Percentiles rank a stretch among this genome's conserved stretches.
phyloP scores from a whole-genome alignment of 2,797 vertebrate species.

The Onychomys arenicola region DNA sequence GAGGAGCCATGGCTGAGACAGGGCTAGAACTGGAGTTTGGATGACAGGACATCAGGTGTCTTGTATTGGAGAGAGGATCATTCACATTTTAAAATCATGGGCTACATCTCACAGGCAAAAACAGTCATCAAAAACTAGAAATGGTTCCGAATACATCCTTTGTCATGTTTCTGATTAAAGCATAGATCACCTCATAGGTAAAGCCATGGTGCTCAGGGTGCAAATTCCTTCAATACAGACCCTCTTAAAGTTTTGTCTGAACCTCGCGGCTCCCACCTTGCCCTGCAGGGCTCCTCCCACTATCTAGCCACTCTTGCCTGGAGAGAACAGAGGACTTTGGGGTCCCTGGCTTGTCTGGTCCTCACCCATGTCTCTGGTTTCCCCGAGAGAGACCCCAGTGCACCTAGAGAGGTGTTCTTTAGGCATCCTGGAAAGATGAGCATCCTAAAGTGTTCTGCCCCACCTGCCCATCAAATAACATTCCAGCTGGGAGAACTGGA shows the following conservation, averaged over 20 bases:
- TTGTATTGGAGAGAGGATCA: background rate
- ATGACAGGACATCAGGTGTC: background rate
- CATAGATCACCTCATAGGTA: background rate
- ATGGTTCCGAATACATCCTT: background rate
- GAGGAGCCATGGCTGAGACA: background rate
- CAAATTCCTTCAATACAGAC: background rate
- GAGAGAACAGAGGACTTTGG: background rate
- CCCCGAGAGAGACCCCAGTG: background rate
- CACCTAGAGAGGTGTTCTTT: background rate
- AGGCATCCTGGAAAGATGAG: background rate
- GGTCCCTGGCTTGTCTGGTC: background rate
- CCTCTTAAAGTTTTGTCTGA: background rate
- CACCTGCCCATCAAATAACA: background rate
- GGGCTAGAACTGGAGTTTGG: background rate
- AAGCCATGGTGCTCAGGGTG: background rate
- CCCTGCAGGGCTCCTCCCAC: background rate
- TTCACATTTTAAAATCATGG: constrained; percentile 10
- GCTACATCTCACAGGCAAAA: background rate
- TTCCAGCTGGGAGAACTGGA: constrained; percentile 17
- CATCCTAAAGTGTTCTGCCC: background rate
- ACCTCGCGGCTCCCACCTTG: background rate
- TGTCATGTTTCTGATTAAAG: background rate
- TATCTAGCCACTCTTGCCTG: background rate
- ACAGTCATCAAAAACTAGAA: background rate
- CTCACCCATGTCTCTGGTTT: background rate